Evolutionary conservation across 2,888 invertebrate species (phyloP).

Genomic region (Margaritifera margaritifera): DNA sequence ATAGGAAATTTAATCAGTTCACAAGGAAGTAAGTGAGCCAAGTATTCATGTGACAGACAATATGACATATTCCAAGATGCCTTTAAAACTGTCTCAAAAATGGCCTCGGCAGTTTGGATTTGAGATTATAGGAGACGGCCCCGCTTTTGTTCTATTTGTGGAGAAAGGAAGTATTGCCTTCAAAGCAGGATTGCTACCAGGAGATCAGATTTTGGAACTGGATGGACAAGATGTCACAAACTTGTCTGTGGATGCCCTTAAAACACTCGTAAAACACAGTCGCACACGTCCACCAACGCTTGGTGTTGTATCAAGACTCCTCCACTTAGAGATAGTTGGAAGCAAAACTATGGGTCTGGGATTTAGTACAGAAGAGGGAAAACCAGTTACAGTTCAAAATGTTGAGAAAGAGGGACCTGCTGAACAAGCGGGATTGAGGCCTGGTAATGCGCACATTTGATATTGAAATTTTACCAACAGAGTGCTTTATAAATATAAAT

Average conservation of each 20-base stretch:
- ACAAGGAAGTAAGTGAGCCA: no score
- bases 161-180: constrained; percentile 64
- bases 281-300: constrained; percentile 61
- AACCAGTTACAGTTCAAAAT: constrained; percentile 59
- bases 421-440: constrained; percentile 61
- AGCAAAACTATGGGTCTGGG: constrained; percentile 60
- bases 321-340: constrained; percentile 56
- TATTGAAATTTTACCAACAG: neutral
- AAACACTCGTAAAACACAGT: constrained; percentile 57
- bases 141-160: constrained; percentile 67
- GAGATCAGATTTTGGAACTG: constrained; percentile 69
- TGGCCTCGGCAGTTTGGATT: constrained; percentile 71
- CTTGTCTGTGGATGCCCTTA: constrained; percentile 62
- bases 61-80: constrained; percentile 50
- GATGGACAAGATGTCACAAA: constrained; percentile 67
- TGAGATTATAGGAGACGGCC: constrained; percentile 68
- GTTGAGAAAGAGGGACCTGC: constrained; percentile 67
- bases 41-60: neutral
- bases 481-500: no score
- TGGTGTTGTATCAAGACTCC: constrained; percentile 66
- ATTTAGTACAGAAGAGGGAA: constrained; percentile 55
- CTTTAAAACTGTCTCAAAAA: constrained; percentile 36
- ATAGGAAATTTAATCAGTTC: no score
- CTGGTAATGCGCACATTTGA: constrained; percentile 48
- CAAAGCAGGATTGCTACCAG: constrained; percentile 64